A percentile compares a stretch with the other conserved stretches of the same genome.
phyloP scores from a whole-genome alignment of 2,888 invertebrate genomes.

The Metopia argyrocephala region DNA sequence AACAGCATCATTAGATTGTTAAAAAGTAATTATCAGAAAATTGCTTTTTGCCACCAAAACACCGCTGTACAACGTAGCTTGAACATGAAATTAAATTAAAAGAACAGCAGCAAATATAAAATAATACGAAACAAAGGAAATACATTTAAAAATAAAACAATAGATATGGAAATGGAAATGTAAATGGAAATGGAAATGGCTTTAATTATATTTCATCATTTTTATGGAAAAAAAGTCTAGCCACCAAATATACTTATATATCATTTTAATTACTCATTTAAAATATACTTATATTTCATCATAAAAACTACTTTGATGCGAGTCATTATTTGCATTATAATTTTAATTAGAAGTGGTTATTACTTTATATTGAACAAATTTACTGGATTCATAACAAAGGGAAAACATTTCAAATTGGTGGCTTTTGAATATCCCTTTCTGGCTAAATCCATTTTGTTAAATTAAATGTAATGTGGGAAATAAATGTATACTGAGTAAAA shows the following conservation, averaged over 20 bases:
- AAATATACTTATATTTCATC: no score
- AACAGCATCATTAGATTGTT: no score
- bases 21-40: no score
- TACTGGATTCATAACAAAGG: constrained; percentile 34
- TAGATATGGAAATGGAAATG: background rate
- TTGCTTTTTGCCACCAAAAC: no score
- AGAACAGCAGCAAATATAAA: constrained; percentile 20
- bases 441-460: background rate
- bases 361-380: background rate
- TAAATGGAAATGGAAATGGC: constrained; percentile 12
- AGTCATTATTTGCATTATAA: background rate
- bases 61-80: no score
- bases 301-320: background rate
- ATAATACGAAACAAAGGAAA: constrained; percentile 44
- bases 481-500: no score
- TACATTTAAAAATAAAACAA: constrained; percentile 43
- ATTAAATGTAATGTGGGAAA: constrained; percentile 45
- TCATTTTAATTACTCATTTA: no score
- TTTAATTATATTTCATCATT: no score
- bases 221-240: no score
- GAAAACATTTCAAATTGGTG: constrained; percentile 11
- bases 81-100: no score
- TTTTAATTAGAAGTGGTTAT: background rate
- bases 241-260: no score
- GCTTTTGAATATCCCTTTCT: background rate